Evolutionary conservation across 2,113 vertebrate species (phyloP).

Genomic region (Aleadryas rufinucha): DNA sequence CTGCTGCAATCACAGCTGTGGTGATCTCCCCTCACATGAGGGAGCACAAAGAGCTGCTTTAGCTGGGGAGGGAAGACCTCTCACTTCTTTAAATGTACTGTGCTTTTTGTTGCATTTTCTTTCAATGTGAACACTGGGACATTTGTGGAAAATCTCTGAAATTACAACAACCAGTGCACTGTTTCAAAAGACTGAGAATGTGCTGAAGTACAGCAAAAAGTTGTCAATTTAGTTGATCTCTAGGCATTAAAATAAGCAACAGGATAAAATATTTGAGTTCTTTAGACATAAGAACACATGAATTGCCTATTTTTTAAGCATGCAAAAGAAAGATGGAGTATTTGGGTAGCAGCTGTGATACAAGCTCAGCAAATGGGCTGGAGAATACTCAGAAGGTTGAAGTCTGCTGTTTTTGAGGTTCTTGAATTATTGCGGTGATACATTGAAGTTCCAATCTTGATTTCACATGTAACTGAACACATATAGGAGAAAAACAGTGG

Average conservation of each 20-base stretch:
- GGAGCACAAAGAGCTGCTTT: not conserved
- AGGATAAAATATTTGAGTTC: not conserved
- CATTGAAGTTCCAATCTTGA: not conserved
- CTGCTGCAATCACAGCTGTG: not conserved
- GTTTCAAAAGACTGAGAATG: not conserved
- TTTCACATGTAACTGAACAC: not conserved
- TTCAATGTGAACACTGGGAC: not conserved
- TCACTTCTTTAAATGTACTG: not conserved
- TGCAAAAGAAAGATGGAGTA: not conserved
- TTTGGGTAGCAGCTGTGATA: not conserved
- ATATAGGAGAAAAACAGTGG: not conserved
- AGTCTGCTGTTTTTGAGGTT: not conserved
- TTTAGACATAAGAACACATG: not conserved
- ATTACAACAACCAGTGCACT: not conserved
- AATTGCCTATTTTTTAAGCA: not conserved
- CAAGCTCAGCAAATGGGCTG: not conserved
- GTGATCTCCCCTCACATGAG: not conserved
- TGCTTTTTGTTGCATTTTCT: constrained; percentile 7
- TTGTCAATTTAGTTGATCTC: not conserved
- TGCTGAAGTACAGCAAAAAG: not conserved
- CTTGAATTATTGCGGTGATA: not conserved
- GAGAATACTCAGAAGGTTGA: not conserved
- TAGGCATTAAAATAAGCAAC: not conserved
- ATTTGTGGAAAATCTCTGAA: constrained; percentile 23
- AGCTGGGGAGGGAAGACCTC: not conserved